Conservation (phyloP, 2,113 vertebrate species). For the Barnardius zonarius region DNA sequence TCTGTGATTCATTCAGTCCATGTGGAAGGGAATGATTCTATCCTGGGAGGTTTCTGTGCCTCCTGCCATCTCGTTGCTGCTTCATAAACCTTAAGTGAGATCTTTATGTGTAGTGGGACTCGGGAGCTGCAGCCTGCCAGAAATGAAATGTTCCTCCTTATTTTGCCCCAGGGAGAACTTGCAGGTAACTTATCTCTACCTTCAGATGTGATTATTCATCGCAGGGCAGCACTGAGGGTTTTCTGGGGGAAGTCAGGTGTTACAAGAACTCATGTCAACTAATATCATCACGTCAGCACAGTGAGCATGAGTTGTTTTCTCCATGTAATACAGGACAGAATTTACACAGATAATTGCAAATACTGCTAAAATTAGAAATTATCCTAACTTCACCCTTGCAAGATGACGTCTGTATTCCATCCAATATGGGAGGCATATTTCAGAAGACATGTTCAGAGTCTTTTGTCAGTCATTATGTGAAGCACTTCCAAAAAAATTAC, state of each 20-base stretch:
- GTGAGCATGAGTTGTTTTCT: neutral
- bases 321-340: neutral
- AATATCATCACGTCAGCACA: neutral
- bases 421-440: neutral
- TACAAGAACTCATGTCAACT: neutral
- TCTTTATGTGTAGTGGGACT: neutral
- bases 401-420: neutral
- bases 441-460: neutral
- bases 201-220: neutral
- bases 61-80: neutral
- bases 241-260: constrained; percentile 6
- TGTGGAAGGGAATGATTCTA: neutral
- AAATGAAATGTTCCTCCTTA: neutral
- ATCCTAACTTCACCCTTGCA: neutral
- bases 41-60: constrained; percentile 22
- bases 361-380: neutral
- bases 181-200: constrained; percentile 17
- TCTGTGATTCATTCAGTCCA: neutral
- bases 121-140: neutral
- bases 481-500: neutral
- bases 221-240: neutral
- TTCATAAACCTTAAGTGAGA: constrained; percentile 47
- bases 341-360: neutral
- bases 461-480: neutral
- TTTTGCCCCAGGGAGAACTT: constrained; percentile 9